These are phyloP conservation scores for Orius insidiosus DNA, from an alignment of 1,140 invertebrate species.

Conservation along the genomic window DNA sequence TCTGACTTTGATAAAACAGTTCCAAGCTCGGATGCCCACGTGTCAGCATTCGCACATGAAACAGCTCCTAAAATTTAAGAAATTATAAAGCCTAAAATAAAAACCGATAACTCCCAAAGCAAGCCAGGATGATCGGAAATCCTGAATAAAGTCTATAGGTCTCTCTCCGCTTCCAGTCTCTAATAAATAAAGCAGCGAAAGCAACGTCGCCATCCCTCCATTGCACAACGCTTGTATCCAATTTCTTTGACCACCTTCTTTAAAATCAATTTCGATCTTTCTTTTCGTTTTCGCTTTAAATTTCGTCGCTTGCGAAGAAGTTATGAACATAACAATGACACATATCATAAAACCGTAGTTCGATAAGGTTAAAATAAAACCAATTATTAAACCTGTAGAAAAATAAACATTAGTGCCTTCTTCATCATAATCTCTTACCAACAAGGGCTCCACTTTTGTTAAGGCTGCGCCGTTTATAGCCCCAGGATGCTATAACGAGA, in stretches of 20 bases:
- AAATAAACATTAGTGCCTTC: no score
- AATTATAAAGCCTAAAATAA: constrained; percentile 7
- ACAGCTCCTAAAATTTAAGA: constrained; percentile 37
- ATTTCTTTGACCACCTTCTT: constrained; percentile 75
- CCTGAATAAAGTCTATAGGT: constrained; percentile 56
- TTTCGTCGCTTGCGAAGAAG: constrained; percentile 68
- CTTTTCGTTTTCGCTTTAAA: constrained; percentile 48
- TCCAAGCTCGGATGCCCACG: constrained; percentile 80
- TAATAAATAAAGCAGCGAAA: constrained; percentile 62
- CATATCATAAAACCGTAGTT: constrained; percentile 58
- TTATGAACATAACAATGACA: constrained; percentile 60
- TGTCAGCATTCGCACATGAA: constrained; percentile 74
- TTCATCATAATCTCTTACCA: no score
- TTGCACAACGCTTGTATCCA: constrained; percentile 87
- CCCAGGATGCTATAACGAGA: no score
- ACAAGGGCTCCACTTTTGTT: no score
- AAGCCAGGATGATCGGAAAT: constrained; percentile 67
- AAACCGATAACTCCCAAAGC: constrained; percentile 47
- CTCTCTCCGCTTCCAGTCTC: constrained; percentile 61
- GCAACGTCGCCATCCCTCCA: constrained; percentile 62
- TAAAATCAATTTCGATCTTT: constrained; percentile 60
- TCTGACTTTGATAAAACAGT: constrained; percentile 47
- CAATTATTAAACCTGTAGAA: constrained; percentile 51
- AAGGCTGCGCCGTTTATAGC: no score
- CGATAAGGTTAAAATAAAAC: constrained; percentile 61